Conservation (phyloP, 2,113 vertebrate species). For the Lucifuga dentata region DNA sequence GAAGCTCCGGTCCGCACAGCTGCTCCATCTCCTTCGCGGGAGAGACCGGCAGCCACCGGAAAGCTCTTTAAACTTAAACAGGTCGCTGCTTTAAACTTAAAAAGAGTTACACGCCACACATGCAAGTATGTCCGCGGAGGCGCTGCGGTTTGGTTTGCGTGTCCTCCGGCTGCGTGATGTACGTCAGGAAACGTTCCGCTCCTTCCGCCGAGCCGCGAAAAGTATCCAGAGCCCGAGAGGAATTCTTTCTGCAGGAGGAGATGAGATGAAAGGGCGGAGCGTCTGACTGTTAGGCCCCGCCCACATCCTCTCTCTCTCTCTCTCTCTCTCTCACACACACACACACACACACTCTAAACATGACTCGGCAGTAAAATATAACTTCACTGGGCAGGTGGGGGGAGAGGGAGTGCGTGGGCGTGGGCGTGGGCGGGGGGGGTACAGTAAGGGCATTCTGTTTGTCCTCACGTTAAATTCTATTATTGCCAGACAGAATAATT, state of each 20-base stretch:
- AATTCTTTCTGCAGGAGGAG: conserved; percentile 32
- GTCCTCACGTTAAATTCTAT: too few species aligned
- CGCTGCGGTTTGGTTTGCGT: conserved; percentile 12
- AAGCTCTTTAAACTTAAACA: conserved; percentile 43
- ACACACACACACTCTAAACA: conserved; percentile 1
- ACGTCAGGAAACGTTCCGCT: conserved; percentile 21
- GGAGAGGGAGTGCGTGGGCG: too few species aligned
- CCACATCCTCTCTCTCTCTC: background rate
- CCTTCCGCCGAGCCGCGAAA: conserved; percentile 42
- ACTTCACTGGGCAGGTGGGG: background rate
- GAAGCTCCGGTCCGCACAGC: conserved; percentile 77
- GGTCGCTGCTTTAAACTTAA: conserved; percentile 42
- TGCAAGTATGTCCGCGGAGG: background rate
- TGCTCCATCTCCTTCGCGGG: conserved; percentile 74
- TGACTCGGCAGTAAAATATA: conserved; percentile 28
- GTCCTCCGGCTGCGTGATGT: background rate
- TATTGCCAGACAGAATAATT: too few species aligned
- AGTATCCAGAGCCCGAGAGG: conserved; percentile 19
- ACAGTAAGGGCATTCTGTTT: too few species aligned
- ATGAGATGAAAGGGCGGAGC: conserved; percentile 24
- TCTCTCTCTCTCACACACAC: background rate
- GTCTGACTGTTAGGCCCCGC: conserved; percentile 39
- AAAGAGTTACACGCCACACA: conserved; percentile 57
- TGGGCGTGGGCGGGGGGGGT: too few species aligned
- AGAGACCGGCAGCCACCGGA: conserved; percentile 38